Base-by-base conservation (phyloP, 1,140 invertebrate genomes). In the Bombus waltoni region DNA sequence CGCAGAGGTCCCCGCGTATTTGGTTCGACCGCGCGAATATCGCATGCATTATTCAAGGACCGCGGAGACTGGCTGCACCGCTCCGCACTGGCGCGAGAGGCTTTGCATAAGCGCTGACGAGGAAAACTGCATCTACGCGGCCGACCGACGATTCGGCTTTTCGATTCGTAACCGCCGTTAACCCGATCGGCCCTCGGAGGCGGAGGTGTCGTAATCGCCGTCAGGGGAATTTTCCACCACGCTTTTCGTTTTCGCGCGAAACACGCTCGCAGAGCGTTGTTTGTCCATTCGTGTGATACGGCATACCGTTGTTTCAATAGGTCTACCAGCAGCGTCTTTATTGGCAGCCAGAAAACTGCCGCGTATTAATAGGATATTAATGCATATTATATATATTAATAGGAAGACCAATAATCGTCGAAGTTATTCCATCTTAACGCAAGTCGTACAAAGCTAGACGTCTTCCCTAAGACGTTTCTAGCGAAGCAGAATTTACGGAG, bases 11-110 rank as follows among this genome's bases (percentile, higher is more conserved):
- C 25, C 25, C 6, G 75, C 32, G 75, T 10, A 83, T 92, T 90
- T 85, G 88, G 87, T 89, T 92, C 83, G 89, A 70, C 71, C 85
- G 83, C 79, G 87, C 88, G 82, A 92, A 93, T 89, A 90, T 90
- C 91, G 83, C 81, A 93, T 93, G 92, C 91, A 93, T 93, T 93
- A 93, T 93, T 93, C 91, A 93, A 85, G 71, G 78, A 88, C 77
- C 75, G n/a, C 80, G 84, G 85, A 89, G 87, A 89, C 81, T 88
- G 89, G 83, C 82, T 86, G 79, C 77, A 71, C 84, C 68, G 81
- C 77, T 65, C 82, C 57, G 78, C 75, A 66, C 59, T 42, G 32
- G 5, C 87, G 78, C 66, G 68, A 42, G 53, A 84, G 68, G 83
- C 66, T 93, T 92, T 93, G 89, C 91, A 92, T 93, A 92, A 92